phyloP scores from a whole-genome alignment of 2,113 vertebrate species.

The Etia nguti region DNA sequence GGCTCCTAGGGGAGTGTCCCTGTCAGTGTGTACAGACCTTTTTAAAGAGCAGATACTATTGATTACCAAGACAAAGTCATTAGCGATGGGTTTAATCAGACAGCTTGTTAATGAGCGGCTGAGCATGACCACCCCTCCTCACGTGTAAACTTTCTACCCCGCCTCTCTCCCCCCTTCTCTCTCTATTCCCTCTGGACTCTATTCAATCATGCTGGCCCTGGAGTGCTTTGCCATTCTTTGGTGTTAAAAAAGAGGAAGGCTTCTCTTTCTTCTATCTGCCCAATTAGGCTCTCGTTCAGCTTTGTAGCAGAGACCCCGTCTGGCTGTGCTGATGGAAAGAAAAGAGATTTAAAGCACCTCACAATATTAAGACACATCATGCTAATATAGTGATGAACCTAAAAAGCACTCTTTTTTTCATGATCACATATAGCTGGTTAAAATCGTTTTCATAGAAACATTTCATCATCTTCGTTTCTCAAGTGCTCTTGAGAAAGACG shows the following conservation, averaged over 20 bases:
- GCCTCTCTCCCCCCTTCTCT: neutral
- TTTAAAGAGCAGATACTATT: constrained; percentile 68
- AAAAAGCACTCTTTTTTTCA: neutral
- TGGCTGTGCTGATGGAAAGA: constrained; percentile 16
- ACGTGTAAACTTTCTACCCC: constrained; percentile 37
- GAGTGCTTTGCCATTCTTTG: constrained; percentile 62
- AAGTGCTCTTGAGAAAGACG: neutral
- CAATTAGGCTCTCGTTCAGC: constrained; percentile 67
- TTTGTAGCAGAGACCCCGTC: constrained; percentile 30
- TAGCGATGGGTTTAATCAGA: constrained; percentile 68
- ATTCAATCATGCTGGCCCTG: constrained; percentile 59
- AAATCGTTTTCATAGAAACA: neutral
- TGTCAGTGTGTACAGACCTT: constrained; percentile 44
- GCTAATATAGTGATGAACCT: neutral
- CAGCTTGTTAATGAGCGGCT: constrained; percentile 67
- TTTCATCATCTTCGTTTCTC: neutral
- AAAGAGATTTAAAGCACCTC: constrained; percentile 21
- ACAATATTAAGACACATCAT: constrained; percentile 8
- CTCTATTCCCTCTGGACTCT: constrained; percentile 54
- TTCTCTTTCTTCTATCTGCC: constrained; percentile 58
- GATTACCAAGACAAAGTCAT: constrained; percentile 70
- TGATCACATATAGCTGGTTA: neutral
- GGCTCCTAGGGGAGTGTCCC: constrained; percentile 22
- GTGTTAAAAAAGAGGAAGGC: constrained; percentile 56
- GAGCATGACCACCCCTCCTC: constrained; percentile 54